Conservation (phyloP, 2,113 vertebrate species). For the Sminthopsis crassicaudata region DNA sequence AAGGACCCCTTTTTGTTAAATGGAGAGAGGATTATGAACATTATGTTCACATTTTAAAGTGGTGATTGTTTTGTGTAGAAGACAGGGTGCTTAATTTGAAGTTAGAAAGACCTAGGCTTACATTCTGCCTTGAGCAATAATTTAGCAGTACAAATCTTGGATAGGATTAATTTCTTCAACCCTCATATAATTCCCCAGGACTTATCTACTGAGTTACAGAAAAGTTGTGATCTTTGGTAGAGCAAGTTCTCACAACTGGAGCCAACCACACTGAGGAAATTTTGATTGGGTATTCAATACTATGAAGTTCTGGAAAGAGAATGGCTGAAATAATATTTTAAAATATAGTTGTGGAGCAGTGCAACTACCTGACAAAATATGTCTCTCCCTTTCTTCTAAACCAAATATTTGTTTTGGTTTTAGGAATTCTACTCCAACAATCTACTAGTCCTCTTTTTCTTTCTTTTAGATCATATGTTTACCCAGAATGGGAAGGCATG, state of each 20-base stretch:
- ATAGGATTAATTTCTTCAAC: background rate
- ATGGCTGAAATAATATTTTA: conserved; percentile 34
- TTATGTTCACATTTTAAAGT: background rate
- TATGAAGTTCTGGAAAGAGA: conserved; percentile 43
- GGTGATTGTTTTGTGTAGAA: background rate
- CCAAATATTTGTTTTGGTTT: conserved; percentile 20
- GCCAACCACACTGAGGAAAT: background rate
- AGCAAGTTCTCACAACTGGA: background rate
- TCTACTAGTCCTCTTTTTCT: conserved; percentile 1
- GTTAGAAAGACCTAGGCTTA: background rate
- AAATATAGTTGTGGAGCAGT: background rate
- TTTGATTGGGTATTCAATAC: background rate
- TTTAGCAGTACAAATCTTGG: background rate
- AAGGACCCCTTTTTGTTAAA: background rate
- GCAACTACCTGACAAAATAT: conserved; percentile 21
- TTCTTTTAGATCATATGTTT: conserved; percentile 20
- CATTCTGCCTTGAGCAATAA: background rate
- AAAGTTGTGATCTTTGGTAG: background rate
- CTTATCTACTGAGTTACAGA: background rate
- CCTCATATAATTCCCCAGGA: background rate
- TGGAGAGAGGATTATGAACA: background rate
- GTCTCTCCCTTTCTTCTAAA: conserved; percentile 22
- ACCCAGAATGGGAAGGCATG: conserved; percentile 31
- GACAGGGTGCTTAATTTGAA: background rate
- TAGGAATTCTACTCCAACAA: conserved; percentile 36